A percentile compares a stretch with the other conserved stretches of the same genome.
Conservation (phyloP, 1,140 invertebrate genomes). For the Holotrichia oblita region DNA sequence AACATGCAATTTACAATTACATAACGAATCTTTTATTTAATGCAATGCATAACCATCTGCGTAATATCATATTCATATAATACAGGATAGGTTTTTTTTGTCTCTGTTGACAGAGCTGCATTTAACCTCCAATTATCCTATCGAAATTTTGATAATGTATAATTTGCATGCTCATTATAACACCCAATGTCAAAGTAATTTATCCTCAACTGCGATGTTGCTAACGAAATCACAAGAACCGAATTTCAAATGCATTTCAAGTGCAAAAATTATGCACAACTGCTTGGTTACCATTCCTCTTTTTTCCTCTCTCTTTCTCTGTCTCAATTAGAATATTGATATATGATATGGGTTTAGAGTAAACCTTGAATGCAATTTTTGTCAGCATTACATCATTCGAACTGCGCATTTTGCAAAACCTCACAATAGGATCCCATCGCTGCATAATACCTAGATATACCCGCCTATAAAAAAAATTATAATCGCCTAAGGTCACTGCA, state of each 20-base stretch:
- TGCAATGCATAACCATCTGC: not conserved
- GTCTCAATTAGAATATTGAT: no score
- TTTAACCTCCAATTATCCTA: not conserved
- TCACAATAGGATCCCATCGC: not conserved
- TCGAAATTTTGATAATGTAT: not conserved
- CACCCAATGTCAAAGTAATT: not conserved
- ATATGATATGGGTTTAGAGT: no score
- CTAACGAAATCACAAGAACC: not conserved
- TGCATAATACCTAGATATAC: conserved; percentile 14
- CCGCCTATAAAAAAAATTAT: conserved; percentile 7
- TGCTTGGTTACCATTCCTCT: not conserved
- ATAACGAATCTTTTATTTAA: not conserved
- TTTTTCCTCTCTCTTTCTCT: no score
- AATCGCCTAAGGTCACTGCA: conserved; percentile 26
- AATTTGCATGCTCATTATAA: not conserved
- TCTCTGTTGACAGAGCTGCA: not conserved
- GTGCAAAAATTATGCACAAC: not conserved
- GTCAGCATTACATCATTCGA: not conserved
- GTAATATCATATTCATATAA: not conserved
- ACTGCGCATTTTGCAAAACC: not conserved
- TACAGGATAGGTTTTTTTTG: not conserved
- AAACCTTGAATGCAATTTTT: not conserved
- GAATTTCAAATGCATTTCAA: not conserved
- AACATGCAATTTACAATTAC: no score
- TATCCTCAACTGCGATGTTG: not conserved